Conservation (phyloP, 2,113 vertebrate species). For the Hydrolagus affinis region DNA sequence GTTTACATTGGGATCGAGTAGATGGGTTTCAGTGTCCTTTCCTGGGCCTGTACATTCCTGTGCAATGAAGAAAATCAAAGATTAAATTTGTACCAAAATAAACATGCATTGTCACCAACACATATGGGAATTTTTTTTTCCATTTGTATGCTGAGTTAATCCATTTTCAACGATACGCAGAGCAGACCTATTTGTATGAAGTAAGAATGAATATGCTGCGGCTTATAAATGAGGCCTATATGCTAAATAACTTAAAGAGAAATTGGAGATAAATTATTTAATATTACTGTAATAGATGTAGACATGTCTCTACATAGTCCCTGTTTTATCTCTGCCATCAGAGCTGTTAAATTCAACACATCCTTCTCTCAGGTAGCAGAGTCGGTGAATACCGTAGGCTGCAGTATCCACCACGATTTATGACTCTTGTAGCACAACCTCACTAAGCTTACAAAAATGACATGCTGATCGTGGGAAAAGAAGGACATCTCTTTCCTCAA, state of each 20-base stretch:
- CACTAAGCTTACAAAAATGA: neutral
- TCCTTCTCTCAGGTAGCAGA: neutral
- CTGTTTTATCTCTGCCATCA: neutral
- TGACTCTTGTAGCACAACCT: neutral
- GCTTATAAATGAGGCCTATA: neutral
- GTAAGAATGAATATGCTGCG: neutral
- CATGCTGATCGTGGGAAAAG: neutral
- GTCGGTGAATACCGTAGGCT: neutral
- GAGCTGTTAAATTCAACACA: neutral
- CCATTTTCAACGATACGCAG: neutral
- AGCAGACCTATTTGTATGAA: neutral
- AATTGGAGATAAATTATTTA: conserved; percentile 14
- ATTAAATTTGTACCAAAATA: neutral
- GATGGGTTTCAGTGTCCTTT: too few species aligned
- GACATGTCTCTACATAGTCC: neutral
- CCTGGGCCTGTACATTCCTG: too few species aligned
- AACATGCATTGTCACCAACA: neutral
- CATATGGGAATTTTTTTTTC: neutral
- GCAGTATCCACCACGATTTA: neutral
- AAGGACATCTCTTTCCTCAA: neutral
- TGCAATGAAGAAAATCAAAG: neutral
- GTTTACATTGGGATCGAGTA: too few species aligned
- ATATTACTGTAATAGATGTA: neutral
- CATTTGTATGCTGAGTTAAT: neutral
- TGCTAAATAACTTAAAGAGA: conserved; percentile 17